Conservation (phyloP, 2,113 vertebrate species). For the Caretta caretta region DNA sequence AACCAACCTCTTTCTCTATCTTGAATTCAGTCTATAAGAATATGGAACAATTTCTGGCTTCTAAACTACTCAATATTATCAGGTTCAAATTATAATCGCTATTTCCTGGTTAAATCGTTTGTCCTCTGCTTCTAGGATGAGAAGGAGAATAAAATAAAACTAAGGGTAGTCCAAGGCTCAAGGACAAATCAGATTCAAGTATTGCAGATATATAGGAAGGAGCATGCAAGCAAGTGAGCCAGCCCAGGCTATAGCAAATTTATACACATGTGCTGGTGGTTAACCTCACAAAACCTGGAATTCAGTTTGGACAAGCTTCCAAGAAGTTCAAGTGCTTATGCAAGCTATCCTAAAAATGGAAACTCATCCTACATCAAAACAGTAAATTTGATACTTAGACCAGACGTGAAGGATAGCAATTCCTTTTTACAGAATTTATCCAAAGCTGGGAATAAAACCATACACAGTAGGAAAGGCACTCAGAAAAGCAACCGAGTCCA, state of each 20-base stretch:
- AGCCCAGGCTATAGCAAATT: background rate
- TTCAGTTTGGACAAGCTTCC: background rate
- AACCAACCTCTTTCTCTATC: rapidly evolving
- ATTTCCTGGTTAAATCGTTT: background rate
- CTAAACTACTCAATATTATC: background rate
- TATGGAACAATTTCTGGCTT: background rate
- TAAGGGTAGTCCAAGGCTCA: background rate
- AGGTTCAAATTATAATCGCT: background rate
- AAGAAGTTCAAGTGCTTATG: rapidly evolving
- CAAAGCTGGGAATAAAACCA: background rate
- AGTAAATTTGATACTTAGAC: background rate
- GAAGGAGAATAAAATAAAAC: background rate
- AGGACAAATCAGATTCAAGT: background rate
- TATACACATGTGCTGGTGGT: rapidly evolving
- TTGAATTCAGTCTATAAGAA: background rate
- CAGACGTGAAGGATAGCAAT: background rate
- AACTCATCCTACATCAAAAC: background rate
- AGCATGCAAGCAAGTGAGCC: rapidly evolving
- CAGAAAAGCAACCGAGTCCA: conserved; percentile 10
- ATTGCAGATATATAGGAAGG: background rate
- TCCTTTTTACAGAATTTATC: background rate
- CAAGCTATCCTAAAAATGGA: background rate
- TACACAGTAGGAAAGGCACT: background rate
- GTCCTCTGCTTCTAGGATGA: background rate
- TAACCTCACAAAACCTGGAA: background rate